Evolutionary conservation across 2,113 vertebrate species (phyloP).

Genomic region (Brachypodius melanocephalos): DNA sequence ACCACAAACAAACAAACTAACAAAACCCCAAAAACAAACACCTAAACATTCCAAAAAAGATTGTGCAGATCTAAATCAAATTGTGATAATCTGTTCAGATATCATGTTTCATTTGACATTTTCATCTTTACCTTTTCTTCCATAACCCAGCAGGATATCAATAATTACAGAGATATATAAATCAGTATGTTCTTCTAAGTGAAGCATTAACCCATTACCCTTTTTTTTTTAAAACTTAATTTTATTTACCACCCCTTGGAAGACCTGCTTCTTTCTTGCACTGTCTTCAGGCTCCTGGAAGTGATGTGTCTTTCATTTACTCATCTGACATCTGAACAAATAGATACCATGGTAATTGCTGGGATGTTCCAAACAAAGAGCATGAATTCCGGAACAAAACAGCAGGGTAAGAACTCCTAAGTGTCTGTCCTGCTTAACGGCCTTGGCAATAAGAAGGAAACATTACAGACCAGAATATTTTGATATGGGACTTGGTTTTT

Average conservation of each 20-base stretch:
- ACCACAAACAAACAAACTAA: no score
- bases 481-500: neutral
- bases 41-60: neutral
- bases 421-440: neutral
- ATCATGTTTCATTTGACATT: neutral
- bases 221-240: neutral
- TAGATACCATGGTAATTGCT: neutral
- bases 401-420: neutral
- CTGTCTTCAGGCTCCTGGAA: neutral
- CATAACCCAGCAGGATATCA: neutral
- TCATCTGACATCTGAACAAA: neutral
- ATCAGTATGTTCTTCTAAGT: neutral
- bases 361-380: neutral
- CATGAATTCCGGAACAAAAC: neutral
- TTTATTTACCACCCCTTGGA: neutral
- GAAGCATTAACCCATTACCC: neutral
- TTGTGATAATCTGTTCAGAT: neutral
- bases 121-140: neutral
- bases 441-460: neutral
- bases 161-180: neutral
- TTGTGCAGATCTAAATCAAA: neutral
- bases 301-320: neutral
- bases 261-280: neutral
- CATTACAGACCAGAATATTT: neutral
- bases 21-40: neutral